Conservation (phyloP, 2,797 vertebrate genomes). For the Molossus molossus region DNA sequence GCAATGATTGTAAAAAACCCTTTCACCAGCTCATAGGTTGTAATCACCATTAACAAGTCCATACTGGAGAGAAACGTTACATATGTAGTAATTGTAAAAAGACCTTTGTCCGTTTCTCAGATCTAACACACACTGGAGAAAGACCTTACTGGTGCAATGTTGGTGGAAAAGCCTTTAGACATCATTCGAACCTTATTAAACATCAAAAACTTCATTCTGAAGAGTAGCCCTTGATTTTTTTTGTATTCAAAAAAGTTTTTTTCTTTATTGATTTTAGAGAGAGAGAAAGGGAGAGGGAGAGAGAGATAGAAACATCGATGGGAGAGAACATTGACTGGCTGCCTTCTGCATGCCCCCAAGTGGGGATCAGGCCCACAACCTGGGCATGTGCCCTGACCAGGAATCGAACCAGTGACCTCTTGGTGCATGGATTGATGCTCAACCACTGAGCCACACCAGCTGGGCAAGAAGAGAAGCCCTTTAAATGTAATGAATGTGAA, state of each 20-base stretch:
- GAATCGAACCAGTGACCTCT: too few species aligned
- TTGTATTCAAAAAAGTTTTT: too few species aligned
- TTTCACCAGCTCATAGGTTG: constrained; percentile 27
- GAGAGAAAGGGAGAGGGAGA: too few species aligned
- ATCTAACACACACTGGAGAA: constrained; percentile 53
- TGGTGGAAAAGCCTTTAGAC: constrained; percentile 48
- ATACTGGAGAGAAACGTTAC: neutral
- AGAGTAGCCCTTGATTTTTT: neutral
- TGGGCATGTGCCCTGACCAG: too few species aligned
- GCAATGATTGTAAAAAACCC: constrained; percentile 23
- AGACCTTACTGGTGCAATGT: constrained; percentile 26
- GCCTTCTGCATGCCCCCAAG: too few species aligned
- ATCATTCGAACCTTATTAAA: constrained; percentile 16
- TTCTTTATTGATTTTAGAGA: too few species aligned
- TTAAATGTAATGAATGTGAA: neutral
- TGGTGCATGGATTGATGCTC: too few species aligned
- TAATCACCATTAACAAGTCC: constrained; percentile 30
- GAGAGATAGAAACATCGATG: too few species aligned
- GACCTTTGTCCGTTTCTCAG: constrained; percentile 49
- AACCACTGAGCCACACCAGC: too few species aligned
- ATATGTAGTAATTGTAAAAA: constrained; percentile 1
- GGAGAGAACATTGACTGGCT: too few species aligned
- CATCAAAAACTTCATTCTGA: constrained; percentile 61
- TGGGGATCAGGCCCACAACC: too few species aligned
- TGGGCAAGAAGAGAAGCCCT: neutral